A percentile compares a stretch with the other conserved stretches of the same genome.
Evolutionary conservation across 2,113 vertebrate genomes (phyloP).

Genomic region (Hydrolagus affinis): DNA sequence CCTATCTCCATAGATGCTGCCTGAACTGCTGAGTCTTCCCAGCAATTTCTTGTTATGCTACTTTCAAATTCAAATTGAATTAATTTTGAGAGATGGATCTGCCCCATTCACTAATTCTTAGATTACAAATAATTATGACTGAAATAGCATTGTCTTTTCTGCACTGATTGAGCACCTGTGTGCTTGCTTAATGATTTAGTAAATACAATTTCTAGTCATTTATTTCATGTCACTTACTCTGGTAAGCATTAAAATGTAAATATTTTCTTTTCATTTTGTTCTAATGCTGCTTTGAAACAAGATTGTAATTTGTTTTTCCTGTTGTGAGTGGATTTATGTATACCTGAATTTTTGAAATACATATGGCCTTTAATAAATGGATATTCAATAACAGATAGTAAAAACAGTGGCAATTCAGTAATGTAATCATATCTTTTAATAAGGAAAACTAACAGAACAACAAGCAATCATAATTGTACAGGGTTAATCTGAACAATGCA

Average conservation of each 20-base stretch:
- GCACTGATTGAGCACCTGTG: not conserved
- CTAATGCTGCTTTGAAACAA: not conserved
- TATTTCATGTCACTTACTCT: not conserved
- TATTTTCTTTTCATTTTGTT: not conserved
- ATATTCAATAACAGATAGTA: constrained; percentile 1
- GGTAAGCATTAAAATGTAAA: not conserved
- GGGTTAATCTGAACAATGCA: not conserved
- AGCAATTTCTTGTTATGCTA: too few species aligned
- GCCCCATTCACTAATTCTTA: not conserved
- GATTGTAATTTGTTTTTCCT: not conserved
- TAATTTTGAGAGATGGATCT: constrained; percentile 11
- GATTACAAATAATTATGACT: not conserved
- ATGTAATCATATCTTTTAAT: not conserved
- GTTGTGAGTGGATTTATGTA: not conserved
- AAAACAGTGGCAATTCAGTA: too few species aligned
- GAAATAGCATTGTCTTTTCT: not conserved
- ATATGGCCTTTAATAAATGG: not conserved
- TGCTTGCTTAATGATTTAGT: not conserved
- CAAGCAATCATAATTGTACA: not conserved
- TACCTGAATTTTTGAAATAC: not conserved
- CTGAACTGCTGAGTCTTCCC: too few species aligned
- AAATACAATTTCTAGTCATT: not conserved
- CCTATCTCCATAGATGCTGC: too few species aligned
- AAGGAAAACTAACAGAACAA: not conserved
- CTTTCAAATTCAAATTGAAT: not conserved